phyloP scores from a whole-genome alignment of 2,113 vertebrate genomes.

The Phylloscopus whistleri region DNA sequence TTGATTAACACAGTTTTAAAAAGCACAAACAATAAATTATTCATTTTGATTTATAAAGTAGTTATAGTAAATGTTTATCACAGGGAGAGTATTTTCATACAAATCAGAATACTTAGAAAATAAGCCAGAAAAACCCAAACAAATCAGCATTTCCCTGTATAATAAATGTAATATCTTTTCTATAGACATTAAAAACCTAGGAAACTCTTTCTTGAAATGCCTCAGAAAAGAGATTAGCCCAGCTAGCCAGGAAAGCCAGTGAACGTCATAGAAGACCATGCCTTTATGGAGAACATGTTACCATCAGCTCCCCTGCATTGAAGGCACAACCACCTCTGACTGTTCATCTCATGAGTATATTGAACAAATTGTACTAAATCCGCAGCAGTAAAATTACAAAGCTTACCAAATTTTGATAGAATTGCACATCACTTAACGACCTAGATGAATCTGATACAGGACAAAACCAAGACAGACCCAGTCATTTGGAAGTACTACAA shows the following conservation, averaged over 20 bases:
- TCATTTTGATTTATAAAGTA: constrained; percentile 28
- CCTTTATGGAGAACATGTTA: not conserved
- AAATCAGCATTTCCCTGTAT: not conserved
- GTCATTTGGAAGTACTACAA: not conserved
- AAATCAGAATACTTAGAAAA: not conserved
- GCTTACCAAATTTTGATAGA: not conserved
- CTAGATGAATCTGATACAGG: not conserved
- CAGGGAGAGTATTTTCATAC: not conserved
- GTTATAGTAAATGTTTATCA: not conserved
- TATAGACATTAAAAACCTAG: not conserved
- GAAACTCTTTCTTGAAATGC: not conserved
- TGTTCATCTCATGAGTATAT: not conserved
- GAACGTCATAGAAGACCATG: not conserved
- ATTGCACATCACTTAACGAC: not conserved
- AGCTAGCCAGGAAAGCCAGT: not conserved
- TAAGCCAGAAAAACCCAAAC: not conserved
- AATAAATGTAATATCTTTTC: not conserved
- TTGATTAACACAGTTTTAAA: constrained; percentile 35
- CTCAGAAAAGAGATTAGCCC: not conserved
- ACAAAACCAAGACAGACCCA: not conserved
- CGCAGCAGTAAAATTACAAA: not conserved
- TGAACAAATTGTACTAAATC: not conserved
- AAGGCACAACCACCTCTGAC: not conserved
- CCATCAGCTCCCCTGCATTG: not conserved
- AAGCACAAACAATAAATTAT: constrained; percentile 35